Base-by-base conservation (phyloP, 1,140 invertebrate species). In the Drosophila lacteicornis region DNA sequence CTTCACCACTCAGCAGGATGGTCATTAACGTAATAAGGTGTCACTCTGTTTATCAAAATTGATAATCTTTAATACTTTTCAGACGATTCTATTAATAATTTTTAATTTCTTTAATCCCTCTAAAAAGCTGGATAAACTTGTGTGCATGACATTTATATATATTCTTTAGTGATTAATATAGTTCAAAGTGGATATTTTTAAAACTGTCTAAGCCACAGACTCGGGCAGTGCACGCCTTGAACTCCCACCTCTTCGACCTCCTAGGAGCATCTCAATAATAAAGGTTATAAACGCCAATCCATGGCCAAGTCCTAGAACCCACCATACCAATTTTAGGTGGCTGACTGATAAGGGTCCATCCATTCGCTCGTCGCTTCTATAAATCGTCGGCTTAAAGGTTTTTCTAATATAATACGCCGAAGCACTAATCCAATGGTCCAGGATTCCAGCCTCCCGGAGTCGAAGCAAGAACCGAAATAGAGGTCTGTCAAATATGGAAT, bases 281-380 rank as follows among this genome's bases (percentile, higher is more conserved):
- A 80, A 59, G 5, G 43, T 27, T 3, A 79, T 4, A 8, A 15
- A 25, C 3, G 68, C 62, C 12, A 59, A 0, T 0, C 36, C 43
- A 17, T 74, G 61, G 12, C 56, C 62, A 9, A 40, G 17, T 6
- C 45, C 46, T 4, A 80, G 38, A 2, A 79, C 19, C 42, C 55
- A 45, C 45, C 65, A 75, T 5, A 80, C 4, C 47, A 40, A 69
- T 17, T 17, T 36, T 0, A 80, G 19, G 38, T 75, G 63, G 0
- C 5, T 7, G 0, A 75, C 0, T 0, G 8, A 49, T 9, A 80
- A 22, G 7, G 77, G 11, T 3, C 2, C 11, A 25, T 7, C 3
- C 27, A 12, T 22, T 45, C 33, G 8, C 17, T 38, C 15, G 4
- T 9, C 1, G 2, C 3, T 36, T 3, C 19, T 0, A 17, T 19